Conservation (phyloP, 2,797 vertebrate species). For the Micrastur ruficollis region DNA sequence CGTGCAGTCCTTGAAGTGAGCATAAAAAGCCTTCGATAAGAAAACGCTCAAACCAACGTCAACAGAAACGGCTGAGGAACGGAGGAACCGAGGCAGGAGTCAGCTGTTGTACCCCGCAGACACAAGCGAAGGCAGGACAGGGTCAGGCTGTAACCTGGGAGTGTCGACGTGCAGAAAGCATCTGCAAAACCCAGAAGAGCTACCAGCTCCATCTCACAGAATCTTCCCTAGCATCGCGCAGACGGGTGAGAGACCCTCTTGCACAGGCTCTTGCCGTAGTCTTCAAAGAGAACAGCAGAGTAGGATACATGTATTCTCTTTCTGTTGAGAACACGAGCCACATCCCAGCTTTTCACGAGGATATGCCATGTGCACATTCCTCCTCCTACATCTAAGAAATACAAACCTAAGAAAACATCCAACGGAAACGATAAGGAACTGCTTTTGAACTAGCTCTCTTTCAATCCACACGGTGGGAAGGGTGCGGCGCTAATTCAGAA, state of each 20-base stretch:
- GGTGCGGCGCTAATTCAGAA: not conserved
- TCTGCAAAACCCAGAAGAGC: not conserved
- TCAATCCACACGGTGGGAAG: not conserved
- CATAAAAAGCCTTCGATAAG: not conserved
- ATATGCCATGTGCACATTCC: not conserved
- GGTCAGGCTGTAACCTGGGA: rapidly evolving
- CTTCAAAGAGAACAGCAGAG: not conserved
- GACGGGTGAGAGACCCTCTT: not conserved
- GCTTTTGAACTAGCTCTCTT: not conserved
- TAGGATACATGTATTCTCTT: not conserved
- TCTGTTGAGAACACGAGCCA: not conserved
- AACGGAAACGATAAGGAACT: not conserved
- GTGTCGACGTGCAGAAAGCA: rapidly evolving
- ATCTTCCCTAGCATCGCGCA: not conserved
- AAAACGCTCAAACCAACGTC: not conserved
- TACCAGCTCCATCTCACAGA: not conserved
- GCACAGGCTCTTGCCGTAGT: not conserved
- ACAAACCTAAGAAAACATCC: not conserved
- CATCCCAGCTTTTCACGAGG: not conserved
- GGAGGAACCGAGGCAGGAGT: rapidly evolving
- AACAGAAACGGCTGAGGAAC: not conserved
- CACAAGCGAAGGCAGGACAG: not conserved
- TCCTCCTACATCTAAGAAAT: not conserved
- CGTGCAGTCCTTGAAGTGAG: not conserved
- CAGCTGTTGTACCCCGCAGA: not conserved